phyloP scores from a whole-genome alignment of 2,888 invertebrate species.

The Clistopyga incitator region DNA sequence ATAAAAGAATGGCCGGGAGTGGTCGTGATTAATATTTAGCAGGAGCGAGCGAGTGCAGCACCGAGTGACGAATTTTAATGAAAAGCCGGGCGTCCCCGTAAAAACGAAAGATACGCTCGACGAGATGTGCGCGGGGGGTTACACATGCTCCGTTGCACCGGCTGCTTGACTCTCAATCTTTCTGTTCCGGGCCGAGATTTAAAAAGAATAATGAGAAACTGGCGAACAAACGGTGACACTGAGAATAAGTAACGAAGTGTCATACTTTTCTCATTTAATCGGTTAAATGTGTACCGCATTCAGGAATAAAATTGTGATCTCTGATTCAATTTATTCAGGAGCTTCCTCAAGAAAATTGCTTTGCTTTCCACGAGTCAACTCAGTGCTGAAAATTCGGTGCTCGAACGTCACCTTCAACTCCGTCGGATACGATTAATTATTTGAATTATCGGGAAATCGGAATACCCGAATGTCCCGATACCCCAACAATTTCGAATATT shows the following conservation, averaged over 20 bases:
- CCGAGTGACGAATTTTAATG: slow-evolving; percentile 55
- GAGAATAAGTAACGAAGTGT: slow-evolving; percentile 1
- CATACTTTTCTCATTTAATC: neutral
- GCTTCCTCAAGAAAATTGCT: too few species aligned
- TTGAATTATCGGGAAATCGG: too few species aligned
- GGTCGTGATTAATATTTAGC: slow-evolving; percentile 53
- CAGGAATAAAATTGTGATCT: neutral
- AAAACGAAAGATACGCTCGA: slow-evolving; percentile 29
- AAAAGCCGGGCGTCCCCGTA: slow-evolving; percentile 28
- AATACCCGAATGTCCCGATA: too few species aligned
- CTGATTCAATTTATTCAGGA: neutral
- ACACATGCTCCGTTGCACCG: slow-evolving; percentile 47
- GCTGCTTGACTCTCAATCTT: slow-evolving; percentile 41
- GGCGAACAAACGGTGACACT: neutral
- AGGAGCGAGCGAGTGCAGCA: slow-evolving; percentile 31
- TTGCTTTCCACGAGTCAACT: too few species aligned
- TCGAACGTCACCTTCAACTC: too few species aligned
- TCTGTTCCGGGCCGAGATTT: slow-evolving; percentile 6
- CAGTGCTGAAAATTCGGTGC: too few species aligned
- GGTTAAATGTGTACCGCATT: neutral
- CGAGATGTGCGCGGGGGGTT: slow-evolving; percentile 19
- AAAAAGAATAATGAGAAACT: slow-evolving; percentile 3
- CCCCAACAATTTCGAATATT: too few species aligned
- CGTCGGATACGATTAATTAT: too few species aligned
- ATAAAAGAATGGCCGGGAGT: slow-evolving; percentile 29